phyloP scores from a whole-genome alignment of 2,888 invertebrate species.

The Helleia helle region DNA sequence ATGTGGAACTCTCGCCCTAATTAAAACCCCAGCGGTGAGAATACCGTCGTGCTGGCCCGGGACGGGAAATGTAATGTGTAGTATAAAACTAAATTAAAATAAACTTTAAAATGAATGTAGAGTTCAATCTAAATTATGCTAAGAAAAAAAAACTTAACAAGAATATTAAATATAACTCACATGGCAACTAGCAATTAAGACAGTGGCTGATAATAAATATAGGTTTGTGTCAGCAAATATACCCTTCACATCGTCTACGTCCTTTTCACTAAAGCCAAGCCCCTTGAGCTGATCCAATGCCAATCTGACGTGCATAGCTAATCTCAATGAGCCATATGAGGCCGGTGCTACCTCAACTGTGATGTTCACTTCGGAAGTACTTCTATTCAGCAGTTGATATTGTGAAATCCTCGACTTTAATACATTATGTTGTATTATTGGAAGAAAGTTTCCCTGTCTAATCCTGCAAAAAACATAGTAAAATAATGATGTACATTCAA shows the following conservation, averaged over 20 bases:
- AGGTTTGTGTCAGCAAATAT: slow-evolving; percentile 97
- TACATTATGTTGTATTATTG: slow-evolving; percentile 88
- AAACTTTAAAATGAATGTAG: no score
- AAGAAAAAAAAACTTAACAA: no score
- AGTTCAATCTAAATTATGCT: no score
- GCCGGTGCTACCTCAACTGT: slow-evolving; percentile 83
- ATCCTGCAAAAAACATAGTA: slow-evolving; percentile 61
- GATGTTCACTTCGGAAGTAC: slow-evolving; percentile 76
- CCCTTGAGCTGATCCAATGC: slow-evolving; percentile 80
- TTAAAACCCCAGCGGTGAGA: no score
- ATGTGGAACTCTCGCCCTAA: no score
- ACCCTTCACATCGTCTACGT: slow-evolving; percentile 96
- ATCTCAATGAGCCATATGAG: slow-evolving; percentile 83
- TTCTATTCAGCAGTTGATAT: slow-evolving; percentile 77
- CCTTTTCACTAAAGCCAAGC: slow-evolving; percentile 93
- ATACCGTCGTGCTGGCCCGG: no score
- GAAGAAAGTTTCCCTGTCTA: slow-evolving; percentile 80
- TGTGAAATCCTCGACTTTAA: slow-evolving; percentile 86
- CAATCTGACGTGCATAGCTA: slow-evolving; percentile 84
- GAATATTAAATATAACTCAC: no score
- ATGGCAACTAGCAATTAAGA: slow-evolving; percentile 93
- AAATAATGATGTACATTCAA: no score
- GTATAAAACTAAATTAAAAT: no score
- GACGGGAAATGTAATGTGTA: no score
- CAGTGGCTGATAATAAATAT: slow-evolving; percentile 90